phyloP scores from a whole-genome alignment of 1,140 invertebrate genomes.

The Lasioglossum albipes region DNA sequence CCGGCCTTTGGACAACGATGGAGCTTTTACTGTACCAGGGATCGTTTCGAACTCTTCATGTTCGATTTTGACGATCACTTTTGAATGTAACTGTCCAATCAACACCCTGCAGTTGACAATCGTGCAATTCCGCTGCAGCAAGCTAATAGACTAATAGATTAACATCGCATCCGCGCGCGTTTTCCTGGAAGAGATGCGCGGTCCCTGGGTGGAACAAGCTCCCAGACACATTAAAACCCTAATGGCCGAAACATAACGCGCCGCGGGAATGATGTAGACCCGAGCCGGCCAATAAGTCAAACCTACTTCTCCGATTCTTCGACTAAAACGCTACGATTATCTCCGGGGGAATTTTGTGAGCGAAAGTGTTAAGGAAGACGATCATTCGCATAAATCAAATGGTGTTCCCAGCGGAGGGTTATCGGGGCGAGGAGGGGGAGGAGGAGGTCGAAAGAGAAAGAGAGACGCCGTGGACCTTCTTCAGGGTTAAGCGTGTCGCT shows the following conservation, averaged over 20 bases:
- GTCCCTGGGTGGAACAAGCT: not conserved
- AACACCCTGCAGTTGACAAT: too few species aligned
- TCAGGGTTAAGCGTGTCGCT: constrained; percentile 71
- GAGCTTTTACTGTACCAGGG: too few species aligned
- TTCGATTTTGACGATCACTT: too few species aligned
- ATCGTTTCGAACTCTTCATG: too few species aligned
- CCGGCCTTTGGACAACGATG: too few species aligned
- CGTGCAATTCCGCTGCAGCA: too few species aligned
- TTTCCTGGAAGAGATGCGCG: not conserved
- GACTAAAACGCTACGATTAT: not conserved
- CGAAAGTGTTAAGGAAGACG: constrained; percentile 42
- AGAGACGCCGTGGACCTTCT: constrained; percentile 58
- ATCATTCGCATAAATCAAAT: constrained; percentile 39
- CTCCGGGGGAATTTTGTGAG: not conserved
- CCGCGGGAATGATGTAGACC: not conserved
- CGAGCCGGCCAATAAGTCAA: constrained; percentile 4
- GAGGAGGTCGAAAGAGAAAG: not conserved
- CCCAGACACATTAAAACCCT: not conserved
- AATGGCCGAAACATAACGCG: constrained; percentile 7
- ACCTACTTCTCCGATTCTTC: not conserved
- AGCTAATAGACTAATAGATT: too few species aligned
- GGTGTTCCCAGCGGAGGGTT: constrained; percentile 5
- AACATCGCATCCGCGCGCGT: not conserved
- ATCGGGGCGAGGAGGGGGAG: not conserved
- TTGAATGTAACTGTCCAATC: too few species aligned